Conservation (phyloP, 2,113 vertebrate genomes). For the Pardalotus punctatus region DNA sequence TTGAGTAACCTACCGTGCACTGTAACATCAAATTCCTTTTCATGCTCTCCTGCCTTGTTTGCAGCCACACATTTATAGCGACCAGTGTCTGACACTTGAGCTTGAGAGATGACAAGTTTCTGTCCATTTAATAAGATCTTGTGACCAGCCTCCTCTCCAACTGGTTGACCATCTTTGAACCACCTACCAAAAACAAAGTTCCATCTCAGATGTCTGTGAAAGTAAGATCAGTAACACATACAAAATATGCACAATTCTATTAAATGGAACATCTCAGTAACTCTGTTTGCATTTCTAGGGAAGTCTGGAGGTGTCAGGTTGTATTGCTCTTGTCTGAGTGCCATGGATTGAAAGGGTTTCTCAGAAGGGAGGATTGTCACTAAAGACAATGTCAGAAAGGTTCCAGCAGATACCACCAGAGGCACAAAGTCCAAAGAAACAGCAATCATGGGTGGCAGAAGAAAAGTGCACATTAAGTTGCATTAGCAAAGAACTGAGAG, state of each 20-base stretch:
- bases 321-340: background rate
- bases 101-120: conserved; percentile 82
- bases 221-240: background rate
- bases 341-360: background rate
- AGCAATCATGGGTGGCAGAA: background rate
- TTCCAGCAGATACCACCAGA: background rate
- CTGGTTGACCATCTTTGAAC: conserved; percentile 84
- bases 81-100: conserved; percentile 87
- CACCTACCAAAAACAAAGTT: conserved; percentile 76
- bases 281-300: background rate
- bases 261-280: background rate
- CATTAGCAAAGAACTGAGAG: background rate
- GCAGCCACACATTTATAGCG: conserved; percentile 88
- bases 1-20: conserved; percentile 82
- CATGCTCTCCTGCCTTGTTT: conserved; percentile 85
- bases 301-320: background rate
- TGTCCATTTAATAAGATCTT: conserved; percentile 78
- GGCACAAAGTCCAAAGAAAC: background rate
- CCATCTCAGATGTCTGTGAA: background rate
- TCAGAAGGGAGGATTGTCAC: background rate
- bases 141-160: conserved; percentile 75
- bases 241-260: background rate
- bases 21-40: conserved; percentile 85
- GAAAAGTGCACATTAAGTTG: background rate
- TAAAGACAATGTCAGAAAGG: background rate